Conservation (phyloP, 2,113 vertebrate genomes). For the Camelus dromedarius region DNA sequence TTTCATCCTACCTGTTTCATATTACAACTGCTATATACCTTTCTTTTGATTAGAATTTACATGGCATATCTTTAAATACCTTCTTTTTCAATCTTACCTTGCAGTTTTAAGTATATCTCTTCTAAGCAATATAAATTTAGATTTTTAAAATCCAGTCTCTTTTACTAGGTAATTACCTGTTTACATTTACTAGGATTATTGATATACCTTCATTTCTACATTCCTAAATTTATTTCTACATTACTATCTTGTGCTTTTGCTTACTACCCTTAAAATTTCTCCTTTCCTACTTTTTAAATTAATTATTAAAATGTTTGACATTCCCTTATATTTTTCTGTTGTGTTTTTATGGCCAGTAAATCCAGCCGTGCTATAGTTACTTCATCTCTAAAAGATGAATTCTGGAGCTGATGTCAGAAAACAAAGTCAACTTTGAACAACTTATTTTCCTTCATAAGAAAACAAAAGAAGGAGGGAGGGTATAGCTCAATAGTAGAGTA, state of each 20-base stretch:
- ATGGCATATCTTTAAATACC: background rate
- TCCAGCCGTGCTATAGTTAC: background rate
- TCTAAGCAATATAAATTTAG: slow-evolving; percentile 8
- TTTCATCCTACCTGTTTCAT: background rate
- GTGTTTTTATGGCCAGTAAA: slow-evolving; percentile 4
- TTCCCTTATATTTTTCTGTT: background rate
- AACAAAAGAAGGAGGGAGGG: background rate
- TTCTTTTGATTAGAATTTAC: background rate
- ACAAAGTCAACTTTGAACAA: background rate
- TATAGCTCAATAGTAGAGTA: too few species aligned
- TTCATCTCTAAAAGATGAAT: background rate
- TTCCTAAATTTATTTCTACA: background rate
- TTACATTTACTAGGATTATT: background rate
- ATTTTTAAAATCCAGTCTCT: background rate
- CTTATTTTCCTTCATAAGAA: slow-evolving; percentile 14
- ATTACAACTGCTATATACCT: background rate
- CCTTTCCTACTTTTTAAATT: background rate
- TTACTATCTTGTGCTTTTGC: background rate
- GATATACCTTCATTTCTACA: slow-evolving; percentile 34
- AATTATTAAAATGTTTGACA: background rate
- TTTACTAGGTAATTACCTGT: background rate
- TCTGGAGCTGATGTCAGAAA: background rate
- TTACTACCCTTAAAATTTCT: background rate
- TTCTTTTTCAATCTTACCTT: background rate
- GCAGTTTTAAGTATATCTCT: background rate